Percentiles rank a stretch among this genome's conserved stretches.
Evolutionary conservation across 35 echinoderm and acorn worm genomes (phyloP).

Genomic region (Chiridota heheva): DNA sequence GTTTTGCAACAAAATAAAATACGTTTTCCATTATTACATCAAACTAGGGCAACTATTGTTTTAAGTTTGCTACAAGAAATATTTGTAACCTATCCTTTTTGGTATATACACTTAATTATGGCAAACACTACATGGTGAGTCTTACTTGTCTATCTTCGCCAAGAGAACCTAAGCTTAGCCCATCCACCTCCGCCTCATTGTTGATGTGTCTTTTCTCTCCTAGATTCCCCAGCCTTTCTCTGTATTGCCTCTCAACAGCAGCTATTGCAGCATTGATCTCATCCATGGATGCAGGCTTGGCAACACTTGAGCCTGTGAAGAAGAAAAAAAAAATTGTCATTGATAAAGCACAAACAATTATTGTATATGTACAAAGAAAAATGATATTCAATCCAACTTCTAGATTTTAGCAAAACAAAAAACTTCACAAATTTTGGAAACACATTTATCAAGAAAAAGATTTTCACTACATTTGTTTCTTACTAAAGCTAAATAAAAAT

Average conservation of each 20-base stretch:
- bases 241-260: slow-evolving; percentile 67
- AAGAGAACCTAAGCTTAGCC: no score
- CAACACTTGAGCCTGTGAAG: slow-evolving; percentile 47
- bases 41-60: no score
- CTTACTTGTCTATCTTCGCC: no score
- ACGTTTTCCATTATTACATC: no score
- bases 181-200: no score
- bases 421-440: not conserved
- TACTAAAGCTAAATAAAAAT: no score
- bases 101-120: no score
- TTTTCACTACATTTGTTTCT: no score
- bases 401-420: not conserved
- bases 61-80: no score
- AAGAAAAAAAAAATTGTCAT: not conserved
- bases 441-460: not conserved
- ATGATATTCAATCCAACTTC: not conserved
- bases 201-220: slow-evolving; percentile 9
- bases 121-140: no score
- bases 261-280: slow-evolving; percentile 83
- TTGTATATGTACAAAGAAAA: not conserved
- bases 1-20: no score
- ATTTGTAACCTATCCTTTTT: no score
- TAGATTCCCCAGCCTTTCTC: slow-evolving; percentile 53
- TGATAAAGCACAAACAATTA: not conserved
- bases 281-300: slow-evolving; percentile 78